These are phyloP conservation scores for Elmis aenea DNA, from an alignment of 2,888 invertebrate genomes.

Conservation along the genomic window DNA sequence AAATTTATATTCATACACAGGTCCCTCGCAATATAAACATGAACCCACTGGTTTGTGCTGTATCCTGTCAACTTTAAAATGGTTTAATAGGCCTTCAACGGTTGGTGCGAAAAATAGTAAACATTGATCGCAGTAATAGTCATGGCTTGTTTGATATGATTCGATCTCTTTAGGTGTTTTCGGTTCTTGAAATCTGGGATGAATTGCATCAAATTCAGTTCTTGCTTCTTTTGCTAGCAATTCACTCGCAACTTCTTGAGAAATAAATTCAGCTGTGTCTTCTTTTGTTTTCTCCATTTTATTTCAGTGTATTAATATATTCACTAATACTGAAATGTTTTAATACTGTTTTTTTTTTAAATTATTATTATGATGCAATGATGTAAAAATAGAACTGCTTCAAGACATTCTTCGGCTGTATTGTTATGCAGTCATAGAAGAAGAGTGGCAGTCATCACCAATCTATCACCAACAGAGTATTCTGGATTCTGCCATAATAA, in stretches of 20 bases:
- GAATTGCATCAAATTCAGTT: constrained; percentile 39
- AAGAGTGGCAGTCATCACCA: too few species aligned
- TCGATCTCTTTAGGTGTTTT: constrained; percentile 30
- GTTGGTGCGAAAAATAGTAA: constrained; percentile 38
- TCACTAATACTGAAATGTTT: too few species aligned
- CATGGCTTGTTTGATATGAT: constrained; percentile 34
- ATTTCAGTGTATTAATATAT: not conserved
- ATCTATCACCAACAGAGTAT: too few species aligned
- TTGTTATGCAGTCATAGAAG: too few species aligned
- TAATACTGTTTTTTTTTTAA: too few species aligned
- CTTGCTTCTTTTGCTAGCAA: constrained; percentile 1
- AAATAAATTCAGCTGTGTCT: constrained; percentile 5
- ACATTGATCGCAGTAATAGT: constrained; percentile 38
- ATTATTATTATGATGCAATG: too few species aligned
- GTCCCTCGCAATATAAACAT: constrained; percentile 40
- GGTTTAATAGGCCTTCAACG: constrained; percentile 32
- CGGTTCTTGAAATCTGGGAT: constrained; percentile 35
- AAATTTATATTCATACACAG: constrained; percentile 37
- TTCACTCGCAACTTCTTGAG: not conserved
- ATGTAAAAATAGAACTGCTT: too few species aligned
- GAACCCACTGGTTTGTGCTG: constrained; percentile 33
- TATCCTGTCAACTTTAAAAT: constrained; percentile 36
- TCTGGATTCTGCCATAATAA: too few species aligned
- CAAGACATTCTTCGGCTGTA: too few species aligned
- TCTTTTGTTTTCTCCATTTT: constrained; percentile 3